Base-by-base conservation (phyloP, 2,113 vertebrate species). In the Melanerpes formicivorus region DNA sequence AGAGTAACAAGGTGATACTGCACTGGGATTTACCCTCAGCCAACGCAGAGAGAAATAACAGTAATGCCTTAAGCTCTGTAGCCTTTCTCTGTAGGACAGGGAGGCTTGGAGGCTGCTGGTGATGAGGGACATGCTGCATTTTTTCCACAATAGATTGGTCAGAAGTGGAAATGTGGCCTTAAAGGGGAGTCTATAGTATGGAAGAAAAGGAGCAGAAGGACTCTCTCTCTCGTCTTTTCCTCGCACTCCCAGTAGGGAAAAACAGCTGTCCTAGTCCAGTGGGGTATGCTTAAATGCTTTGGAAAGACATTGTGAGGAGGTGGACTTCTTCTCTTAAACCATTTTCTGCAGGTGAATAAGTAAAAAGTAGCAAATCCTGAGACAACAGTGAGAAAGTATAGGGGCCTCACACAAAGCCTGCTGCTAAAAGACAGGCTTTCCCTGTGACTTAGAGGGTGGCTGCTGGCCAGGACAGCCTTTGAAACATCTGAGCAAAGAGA, bases 271-370 rank as follows among this genome's bases (percentile, higher is more conserved):
- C 65, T 48, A 64, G 30, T 58, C n/a, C 77, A n/a, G 44, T 72
- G 56, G 56, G 72, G 9, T 80, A 55, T 0, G 1, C 90, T 55
- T 93, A 21, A 91, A 87, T 46, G 16, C 5, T 84, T 87, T 78
- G 80, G 69, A 88, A 80, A 81, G 40, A 29, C 65, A n/a, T 30
- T 48, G 27, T 64, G 66, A 73, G 74, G 27, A 67, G 37, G 64
- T 55, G 79, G 46, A 72, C n/a, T 40, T 55, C n/a, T 73, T 56
- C 48, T 56, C 30, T 80, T 32, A 54, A 78, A 34, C 29, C 16
- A n/a, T 78, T 70, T 94, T 84, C 65, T 76, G 34, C 74, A 58
- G n/a, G 44, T 90, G 76, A 90, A 86, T 78, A 66, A 72, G 32
- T 52, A 67, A 82, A 91, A 80, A 42, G n/a, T 42, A 82, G 30